Evolutionary conservation across 2,888 invertebrate genomes (phyloP).

Genomic region (Euproctis similis): DNA sequence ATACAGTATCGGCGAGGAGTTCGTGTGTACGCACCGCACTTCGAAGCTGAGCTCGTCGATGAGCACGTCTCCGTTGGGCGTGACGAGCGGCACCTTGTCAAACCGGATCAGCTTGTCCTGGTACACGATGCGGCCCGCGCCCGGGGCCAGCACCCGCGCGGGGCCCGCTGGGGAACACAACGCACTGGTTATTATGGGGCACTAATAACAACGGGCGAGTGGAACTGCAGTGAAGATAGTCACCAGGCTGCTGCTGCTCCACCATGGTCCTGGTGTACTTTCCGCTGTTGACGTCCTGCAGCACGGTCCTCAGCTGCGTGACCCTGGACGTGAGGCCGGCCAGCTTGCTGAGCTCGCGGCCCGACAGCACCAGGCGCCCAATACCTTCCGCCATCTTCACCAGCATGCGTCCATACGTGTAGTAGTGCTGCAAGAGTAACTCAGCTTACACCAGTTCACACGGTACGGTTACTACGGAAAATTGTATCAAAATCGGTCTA

Average conservation of each 20-base stretch:
- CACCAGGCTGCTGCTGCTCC: conserved; percentile 32
- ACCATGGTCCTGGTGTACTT: conserved; percentile 79
- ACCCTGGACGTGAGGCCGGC: conserved; percentile 97
- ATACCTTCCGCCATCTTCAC: conserved; percentile 98
- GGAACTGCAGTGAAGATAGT: too few species aligned
- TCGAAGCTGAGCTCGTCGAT: conserved; percentile 92
- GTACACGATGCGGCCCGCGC: conserved; percentile 86
- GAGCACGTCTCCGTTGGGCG: conserved; percentile 97
- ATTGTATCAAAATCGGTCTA: too few species aligned
- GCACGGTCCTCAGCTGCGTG: conserved; percentile 89
- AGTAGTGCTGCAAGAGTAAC: conserved; percentile 88
- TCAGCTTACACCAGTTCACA: too few species aligned
- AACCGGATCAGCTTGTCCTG: conserved; percentile 94
- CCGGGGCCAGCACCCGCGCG: too few species aligned
- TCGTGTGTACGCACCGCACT: conserved; percentile 78
- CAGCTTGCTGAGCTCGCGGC: conserved; percentile 93
- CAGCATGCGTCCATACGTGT: conserved; percentile 97
- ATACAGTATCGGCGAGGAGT: too few species aligned
- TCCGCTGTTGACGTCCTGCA: conserved; percentile 88
- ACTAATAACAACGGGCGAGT: too few species aligned
- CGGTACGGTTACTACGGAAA: too few species aligned
- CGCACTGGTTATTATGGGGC: too few species aligned
- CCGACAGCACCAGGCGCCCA: conserved; percentile 94
- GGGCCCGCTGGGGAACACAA: too few species aligned
- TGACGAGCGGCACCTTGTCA: conserved; percentile 94